A percentile compares a stretch with the other conserved stretches of the same genome.
Conservation (phyloP, 2,113 vertebrate species). For the Paradoxurus hermaphroditus region DNA sequence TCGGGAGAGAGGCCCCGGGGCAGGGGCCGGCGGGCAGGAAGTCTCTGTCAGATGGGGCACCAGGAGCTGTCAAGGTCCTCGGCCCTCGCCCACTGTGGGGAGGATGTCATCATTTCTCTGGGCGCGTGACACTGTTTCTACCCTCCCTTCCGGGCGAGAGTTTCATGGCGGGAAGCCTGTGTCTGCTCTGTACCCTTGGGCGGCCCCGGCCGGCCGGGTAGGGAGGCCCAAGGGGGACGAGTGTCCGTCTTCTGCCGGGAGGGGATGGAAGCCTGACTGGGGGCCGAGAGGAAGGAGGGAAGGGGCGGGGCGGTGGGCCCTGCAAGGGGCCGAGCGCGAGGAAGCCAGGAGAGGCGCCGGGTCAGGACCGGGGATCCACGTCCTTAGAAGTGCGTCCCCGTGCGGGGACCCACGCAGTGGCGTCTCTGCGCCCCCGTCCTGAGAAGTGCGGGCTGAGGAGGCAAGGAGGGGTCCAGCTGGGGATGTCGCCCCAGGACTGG, state of each 20-base stretch:
- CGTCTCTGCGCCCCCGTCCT: too few species aligned
- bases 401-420: neutral
- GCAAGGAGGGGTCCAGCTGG: too few species aligned
- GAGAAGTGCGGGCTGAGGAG: too few species aligned
- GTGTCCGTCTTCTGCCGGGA: neutral
- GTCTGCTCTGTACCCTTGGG: neutral
- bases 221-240: neutral
- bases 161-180: neutral
- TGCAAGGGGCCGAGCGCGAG: neutral
- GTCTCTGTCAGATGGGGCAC: too few species aligned
- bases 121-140: too few species aligned
- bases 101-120: neutral
- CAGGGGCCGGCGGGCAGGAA: too few species aligned
- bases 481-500: too few species aligned
- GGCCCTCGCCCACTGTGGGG: too few species aligned
- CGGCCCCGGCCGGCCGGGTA: too few species aligned
- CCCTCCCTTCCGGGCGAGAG: neutral
- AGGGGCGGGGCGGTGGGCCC: too few species aligned
- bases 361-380: too few species aligned
- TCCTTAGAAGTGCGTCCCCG: too few species aligned
- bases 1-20: neutral
- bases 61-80: neutral
- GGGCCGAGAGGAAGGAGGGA: neutral
- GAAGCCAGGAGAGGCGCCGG: neutral
- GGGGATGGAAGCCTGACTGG: neutral